A percentile compares a stretch with the other conserved stretches of the same genome.
Evolutionary conservation across 2,797 vertebrate genomes (phyloP).

Genomic region (Apogon talboti): DNA sequence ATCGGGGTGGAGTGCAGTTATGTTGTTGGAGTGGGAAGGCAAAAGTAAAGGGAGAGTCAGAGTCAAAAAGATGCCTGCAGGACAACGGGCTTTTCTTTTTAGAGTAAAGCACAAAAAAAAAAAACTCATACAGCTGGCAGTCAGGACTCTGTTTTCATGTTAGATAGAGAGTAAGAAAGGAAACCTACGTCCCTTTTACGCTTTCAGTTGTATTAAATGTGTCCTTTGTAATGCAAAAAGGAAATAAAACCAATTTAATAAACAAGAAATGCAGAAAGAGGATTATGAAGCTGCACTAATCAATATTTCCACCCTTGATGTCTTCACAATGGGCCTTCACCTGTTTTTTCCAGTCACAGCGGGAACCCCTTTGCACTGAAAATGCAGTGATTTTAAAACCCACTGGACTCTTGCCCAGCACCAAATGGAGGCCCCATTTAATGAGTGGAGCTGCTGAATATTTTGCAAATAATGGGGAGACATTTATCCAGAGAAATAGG

Average conservation of each 20-base stretch:
- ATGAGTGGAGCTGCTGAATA: too few species aligned
- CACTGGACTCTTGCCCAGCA: too few species aligned
- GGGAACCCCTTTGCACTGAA: too few species aligned
- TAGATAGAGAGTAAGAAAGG: background rate
- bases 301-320: background rate
- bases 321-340: background rate
- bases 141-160: background rate
- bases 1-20: background rate
- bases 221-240: background rate
- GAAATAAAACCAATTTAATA: background rate
- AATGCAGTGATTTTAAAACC: too few species aligned
- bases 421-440: too few species aligned
- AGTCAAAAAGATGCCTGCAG: slow-evolving; percentile 44
- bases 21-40: slow-evolving; percentile 10
- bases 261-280: background rate
- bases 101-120: slow-evolving; percentile 42
- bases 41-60: slow-evolving; percentile 6
- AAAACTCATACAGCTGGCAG: slow-evolving; percentile 20
- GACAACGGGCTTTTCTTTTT: slow-evolving; percentile 35
- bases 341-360: too few species aligned
- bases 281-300: background rate
- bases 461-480: too few species aligned
- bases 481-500: too few species aligned
- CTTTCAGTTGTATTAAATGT: background rate
- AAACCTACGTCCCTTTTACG: background rate